phyloP scores from a whole-genome alignment of 2,113 vertebrate genomes.

The Bostrychus sinensis region DNA sequence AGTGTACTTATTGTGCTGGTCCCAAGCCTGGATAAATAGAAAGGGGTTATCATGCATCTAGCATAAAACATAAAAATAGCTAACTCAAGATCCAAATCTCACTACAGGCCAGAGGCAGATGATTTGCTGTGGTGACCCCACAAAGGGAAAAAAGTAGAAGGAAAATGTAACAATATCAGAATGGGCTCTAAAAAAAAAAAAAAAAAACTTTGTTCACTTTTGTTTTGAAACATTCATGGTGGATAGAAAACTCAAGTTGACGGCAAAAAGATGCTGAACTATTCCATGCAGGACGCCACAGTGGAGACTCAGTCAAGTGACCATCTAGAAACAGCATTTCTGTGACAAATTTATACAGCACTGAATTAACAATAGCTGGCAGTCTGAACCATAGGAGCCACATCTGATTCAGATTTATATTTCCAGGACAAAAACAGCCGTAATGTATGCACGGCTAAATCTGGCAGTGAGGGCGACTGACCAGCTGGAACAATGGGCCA shows the following conservation, averaged over 20 bases:
- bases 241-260: background rate
- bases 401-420: slow-evolving; percentile 36
- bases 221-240: background rate
- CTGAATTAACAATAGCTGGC: slow-evolving; percentile 11
- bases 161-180: background rate
- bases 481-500: slow-evolving; percentile 16
- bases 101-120: too few relatives aligned
- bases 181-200: background rate
- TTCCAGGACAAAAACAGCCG: slow-evolving; percentile 23
- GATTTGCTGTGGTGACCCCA: too few relatives aligned
- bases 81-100: too few relatives aligned
- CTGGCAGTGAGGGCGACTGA: background rate
- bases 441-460: slow-evolving; percentile 16
- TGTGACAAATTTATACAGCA: slow-evolving; percentile 8
- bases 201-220: background rate
- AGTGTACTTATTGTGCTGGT: too few relatives aligned
- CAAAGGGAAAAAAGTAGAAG: too few relatives aligned
- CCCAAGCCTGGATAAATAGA: too few relatives aligned
- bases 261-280: background rate
- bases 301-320: slow-evolving; percentile 1
- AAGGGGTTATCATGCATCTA: too few relatives aligned
- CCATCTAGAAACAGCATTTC: background rate
- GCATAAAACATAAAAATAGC: too few relatives aligned
- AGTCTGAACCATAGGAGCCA: background rate
- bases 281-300: background rate